A percentile compares a stretch with the other conserved stretches of the same genome.
Conservation (phyloP, 2,888 invertebrate genomes). For the Clunio marinus region DNA sequence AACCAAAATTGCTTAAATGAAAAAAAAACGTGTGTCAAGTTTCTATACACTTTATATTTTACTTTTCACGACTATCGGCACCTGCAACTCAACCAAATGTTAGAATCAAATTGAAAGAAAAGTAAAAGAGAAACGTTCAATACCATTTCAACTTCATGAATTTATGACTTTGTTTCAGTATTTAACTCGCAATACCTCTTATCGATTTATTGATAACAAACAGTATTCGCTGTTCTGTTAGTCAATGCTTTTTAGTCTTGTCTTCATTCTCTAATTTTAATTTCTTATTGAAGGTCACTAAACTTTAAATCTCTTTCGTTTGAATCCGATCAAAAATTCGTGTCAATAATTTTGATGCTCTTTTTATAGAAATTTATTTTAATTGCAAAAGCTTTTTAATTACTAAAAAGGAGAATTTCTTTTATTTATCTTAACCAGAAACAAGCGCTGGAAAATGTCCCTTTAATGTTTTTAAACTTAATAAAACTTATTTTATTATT, state of each 20-base stretch:
- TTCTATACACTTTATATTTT: conserved; percentile 4
- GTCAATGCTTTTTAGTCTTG: background rate
- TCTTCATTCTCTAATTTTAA: background rate
- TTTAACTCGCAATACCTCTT: conserved; percentile 25
- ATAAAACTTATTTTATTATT: too few relatives aligned
- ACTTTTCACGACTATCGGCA: conserved; percentile 5
- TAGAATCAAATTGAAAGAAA: background rate
- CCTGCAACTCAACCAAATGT: conserved; percentile 12
- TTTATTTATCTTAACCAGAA: too few relatives aligned
- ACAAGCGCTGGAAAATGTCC: too few relatives aligned
- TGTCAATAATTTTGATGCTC: too few relatives aligned
- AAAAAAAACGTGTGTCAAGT: background rate
- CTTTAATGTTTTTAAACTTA: too few relatives aligned
- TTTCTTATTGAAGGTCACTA: conserved; percentile 22
- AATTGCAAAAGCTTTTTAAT: too few relatives aligned
- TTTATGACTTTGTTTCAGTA: background rate
- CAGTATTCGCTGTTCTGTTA: background rate
- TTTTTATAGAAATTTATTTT: too few relatives aligned
- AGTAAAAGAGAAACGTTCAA: background rate
- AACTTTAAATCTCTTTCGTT: conserved; percentile 11
- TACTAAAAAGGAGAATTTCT: too few relatives aligned
- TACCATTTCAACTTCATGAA: background rate
- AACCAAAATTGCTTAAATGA: background rate
- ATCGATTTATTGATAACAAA: conserved; percentile 39
- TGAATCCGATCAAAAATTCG: too few relatives aligned